phyloP scores from a whole-genome alignment of 2,888 invertebrate genomes.

The Caenorhabditis angaria region DNA sequence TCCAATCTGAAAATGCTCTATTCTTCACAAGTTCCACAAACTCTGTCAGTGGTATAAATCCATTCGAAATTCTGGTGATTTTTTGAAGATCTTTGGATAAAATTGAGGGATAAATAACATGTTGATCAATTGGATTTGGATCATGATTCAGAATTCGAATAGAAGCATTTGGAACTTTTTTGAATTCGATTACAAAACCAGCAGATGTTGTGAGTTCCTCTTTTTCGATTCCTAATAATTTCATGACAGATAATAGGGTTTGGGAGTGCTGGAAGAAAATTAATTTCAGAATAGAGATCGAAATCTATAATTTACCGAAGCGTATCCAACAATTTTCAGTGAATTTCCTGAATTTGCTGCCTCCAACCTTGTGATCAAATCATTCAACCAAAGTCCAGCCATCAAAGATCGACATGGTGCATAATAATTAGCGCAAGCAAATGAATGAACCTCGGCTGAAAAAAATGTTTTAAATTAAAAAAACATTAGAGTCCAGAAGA shows the following conservation, averaged over 20 bases:
- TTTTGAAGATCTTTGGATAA: conserved; percentile 31
- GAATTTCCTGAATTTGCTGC: conserved; percentile 34
- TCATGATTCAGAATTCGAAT: conserved; percentile 58
- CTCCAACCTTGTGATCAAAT: conserved; percentile 40
- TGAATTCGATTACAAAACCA: conserved; percentile 57
- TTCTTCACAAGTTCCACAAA: conserved; percentile 31
- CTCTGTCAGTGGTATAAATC: conserved; percentile 33
- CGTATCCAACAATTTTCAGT: conserved; percentile 50
- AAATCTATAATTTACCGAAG: conserved; percentile 40
- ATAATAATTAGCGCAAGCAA: conserved; percentile 55
- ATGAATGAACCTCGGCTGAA: conserved; percentile 58
- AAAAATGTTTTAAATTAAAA: not conserved
- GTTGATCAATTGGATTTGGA: conserved; percentile 58
- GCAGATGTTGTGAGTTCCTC: conserved; percentile 58
- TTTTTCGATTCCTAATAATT: conserved; percentile 48
- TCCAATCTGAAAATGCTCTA: conserved; percentile 30
- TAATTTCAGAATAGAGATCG: not conserved
- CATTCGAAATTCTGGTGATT: conserved; percentile 26
- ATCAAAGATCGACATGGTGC: conserved; percentile 56
- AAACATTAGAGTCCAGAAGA: not conserved
- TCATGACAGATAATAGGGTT: conserved; percentile 55
- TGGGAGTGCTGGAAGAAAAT: conserved; percentile 56
- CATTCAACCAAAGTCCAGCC: conserved; percentile 58
- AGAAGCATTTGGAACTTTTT: conserved; percentile 29
- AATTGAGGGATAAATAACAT: conserved; percentile 56